Evolutionary conservation across 2,113 vertebrate species (phyloP).

Genomic region (Mixornis gularis): DNA sequence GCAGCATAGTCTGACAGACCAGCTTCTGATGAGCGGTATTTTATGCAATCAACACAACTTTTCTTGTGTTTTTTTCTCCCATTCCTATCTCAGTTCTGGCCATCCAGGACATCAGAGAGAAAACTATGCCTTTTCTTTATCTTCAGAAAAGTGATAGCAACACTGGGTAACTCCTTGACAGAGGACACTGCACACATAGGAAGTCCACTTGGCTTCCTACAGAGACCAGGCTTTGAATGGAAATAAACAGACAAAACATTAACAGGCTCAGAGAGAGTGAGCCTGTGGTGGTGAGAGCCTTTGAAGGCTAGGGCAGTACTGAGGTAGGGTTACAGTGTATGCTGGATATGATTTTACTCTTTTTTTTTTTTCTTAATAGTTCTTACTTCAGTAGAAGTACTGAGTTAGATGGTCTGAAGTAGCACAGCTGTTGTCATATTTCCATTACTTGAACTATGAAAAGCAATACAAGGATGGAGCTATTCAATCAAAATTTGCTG

Average conservation of each 20-base stretch:
- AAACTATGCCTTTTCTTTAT: background rate
- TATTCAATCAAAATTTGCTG: background rate
- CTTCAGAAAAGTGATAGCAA: background rate
- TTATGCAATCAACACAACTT: background rate
- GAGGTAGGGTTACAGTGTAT: background rate
- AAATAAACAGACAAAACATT: background rate
- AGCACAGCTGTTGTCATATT: background rate
- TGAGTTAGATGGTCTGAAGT: background rate
- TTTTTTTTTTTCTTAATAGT: background rate
- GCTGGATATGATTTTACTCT: background rate
- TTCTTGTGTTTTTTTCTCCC: background rate
- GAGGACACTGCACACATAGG: background rate
- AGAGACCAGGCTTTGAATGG: background rate
- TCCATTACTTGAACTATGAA: background rate
- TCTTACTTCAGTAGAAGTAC: background rate
- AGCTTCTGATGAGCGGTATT: background rate
- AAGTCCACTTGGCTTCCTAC: rapidly evolving
- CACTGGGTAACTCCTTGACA: background rate
- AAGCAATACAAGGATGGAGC: background rate
- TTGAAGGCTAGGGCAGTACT: background rate
- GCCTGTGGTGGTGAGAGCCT: background rate
- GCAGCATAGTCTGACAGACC: background rate
- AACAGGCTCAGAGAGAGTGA: no score
- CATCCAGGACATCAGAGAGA: background rate
- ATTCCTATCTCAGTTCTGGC: background rate